Conservation (phyloP, 2,888 invertebrate species). For the Aplocera efformata region DNA sequence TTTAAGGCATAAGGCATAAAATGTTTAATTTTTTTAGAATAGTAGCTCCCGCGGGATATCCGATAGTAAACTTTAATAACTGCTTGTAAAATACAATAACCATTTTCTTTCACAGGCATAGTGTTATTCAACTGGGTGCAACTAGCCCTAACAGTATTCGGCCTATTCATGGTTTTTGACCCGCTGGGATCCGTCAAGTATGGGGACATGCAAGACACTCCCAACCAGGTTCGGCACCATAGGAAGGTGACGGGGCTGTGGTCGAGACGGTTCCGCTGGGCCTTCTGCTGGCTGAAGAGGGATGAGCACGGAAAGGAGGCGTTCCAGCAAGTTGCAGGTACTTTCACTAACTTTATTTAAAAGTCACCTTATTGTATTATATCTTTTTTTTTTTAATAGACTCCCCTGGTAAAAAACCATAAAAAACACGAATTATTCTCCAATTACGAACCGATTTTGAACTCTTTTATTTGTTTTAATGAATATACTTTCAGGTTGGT, state of each 20-base stretch:
- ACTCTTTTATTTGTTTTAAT: too few species aligned
- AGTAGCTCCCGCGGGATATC: too few species aligned
- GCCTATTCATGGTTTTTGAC: constrained; percentile 89
- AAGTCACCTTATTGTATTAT: too few species aligned
- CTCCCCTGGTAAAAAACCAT: too few species aligned
- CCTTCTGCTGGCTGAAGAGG: constrained; percentile 86
- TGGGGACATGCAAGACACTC: constrained; percentile 82
- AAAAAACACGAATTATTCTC: too few species aligned
- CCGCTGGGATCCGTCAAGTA: constrained; percentile 86
- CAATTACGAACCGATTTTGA: too few species aligned
- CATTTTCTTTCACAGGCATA: constrained; percentile 73
- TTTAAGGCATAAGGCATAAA: too few species aligned
- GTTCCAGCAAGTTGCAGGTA: constrained; percentile 89
- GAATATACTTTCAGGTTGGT: too few species aligned
- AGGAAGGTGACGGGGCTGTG: constrained; percentile 86
- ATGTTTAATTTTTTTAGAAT: too few species aligned
- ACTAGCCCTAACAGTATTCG: constrained; percentile 86
- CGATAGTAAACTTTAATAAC: too few species aligned
- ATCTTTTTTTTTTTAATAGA: too few species aligned
- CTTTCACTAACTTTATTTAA: constrained; percentile 27
- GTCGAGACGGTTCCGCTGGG: constrained; percentile 87
- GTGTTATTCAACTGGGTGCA: constrained; percentile 92
- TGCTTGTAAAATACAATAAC: too few species aligned
- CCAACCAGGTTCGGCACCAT: constrained; percentile 84
- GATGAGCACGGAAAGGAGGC: constrained; percentile 89